Evolutionary conservation across 2,888 invertebrate species (phyloP).

Genomic region (Sminthurinus aureus): DNA sequence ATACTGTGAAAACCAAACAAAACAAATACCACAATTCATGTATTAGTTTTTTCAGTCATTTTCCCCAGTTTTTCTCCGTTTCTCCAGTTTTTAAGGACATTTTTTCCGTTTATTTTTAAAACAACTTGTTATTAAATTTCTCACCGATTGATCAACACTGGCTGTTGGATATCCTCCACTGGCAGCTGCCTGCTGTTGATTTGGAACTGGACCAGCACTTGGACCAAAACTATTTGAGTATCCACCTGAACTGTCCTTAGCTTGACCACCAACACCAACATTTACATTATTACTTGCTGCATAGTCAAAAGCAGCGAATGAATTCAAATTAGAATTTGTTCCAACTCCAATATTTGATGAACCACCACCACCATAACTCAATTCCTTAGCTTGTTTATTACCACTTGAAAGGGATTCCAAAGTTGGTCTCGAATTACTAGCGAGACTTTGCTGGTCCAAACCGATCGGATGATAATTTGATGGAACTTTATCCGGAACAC

Average conservation of each 20-base stretch:
- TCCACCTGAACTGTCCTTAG: background rate
- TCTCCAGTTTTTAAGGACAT: no score
- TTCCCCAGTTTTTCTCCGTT: no score
- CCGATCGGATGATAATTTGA: background rate
- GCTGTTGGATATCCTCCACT: background rate
- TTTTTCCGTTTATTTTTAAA: no score
- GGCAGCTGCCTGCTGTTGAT: background rate
- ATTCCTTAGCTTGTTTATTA: background rate
- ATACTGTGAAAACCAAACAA: background rate
- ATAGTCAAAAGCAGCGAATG: constrained; percentile 6
- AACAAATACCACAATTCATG: background rate
- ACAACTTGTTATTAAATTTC: no score
- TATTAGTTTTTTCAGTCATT: no score
- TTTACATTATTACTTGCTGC: background rate
- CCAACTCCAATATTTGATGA: background rate
- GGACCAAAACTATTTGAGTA: background rate
- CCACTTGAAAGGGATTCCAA: background rate
- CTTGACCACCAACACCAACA: background rate
- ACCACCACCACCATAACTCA: background rate
- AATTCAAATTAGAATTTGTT: background rate
- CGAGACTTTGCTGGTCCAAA: background rate
- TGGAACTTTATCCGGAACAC: background rate
- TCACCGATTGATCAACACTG: background rate
- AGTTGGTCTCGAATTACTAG: background rate
- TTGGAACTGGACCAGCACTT: background rate